phyloP scores from a whole-genome alignment of 2,797 vertebrate species.

The Thripadectes ignobilis region DNA sequence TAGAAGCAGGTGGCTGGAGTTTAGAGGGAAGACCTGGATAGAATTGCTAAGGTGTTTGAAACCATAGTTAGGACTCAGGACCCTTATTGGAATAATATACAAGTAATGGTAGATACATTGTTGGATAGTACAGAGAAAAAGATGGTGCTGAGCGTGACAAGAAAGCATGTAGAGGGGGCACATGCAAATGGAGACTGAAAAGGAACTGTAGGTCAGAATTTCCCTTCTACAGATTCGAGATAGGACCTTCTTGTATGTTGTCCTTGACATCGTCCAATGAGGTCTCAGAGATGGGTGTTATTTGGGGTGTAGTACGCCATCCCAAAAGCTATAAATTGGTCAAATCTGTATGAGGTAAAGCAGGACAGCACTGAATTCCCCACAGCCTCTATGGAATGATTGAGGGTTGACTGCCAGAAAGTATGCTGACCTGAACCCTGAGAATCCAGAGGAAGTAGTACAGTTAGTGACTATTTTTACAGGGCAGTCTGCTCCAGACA shows the following conservation, averaged over 20 bases:
- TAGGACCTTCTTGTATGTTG: no score
- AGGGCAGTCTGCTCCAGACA: background rate
- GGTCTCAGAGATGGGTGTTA: background rate
- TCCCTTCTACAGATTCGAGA: background rate
- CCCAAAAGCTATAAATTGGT: background rate
- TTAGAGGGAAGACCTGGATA: background rate
- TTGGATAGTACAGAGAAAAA: background rate
- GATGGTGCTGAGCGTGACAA: rapidly evolving
- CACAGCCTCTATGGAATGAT: rapidly evolving
- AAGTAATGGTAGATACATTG: no score
- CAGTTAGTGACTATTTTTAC: background rate
- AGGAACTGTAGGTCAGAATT: background rate
- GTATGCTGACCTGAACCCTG: background rate
- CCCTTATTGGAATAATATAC: background rate
- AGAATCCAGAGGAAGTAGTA: background rate
- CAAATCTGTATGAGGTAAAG: background rate
- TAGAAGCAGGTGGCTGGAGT: background rate
- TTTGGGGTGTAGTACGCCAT: background rate
- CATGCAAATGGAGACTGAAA: no score
- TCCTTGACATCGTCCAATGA: no score
- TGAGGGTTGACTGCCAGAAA: background rate
- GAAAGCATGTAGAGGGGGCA: background rate
- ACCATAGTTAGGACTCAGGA: background rate
- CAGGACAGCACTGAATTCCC: background rate
- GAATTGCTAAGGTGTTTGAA: background rate